Evolutionary conservation across 2,888 invertebrate genomes (phyloP).

Genomic region (Lutraria lutraria): DNA sequence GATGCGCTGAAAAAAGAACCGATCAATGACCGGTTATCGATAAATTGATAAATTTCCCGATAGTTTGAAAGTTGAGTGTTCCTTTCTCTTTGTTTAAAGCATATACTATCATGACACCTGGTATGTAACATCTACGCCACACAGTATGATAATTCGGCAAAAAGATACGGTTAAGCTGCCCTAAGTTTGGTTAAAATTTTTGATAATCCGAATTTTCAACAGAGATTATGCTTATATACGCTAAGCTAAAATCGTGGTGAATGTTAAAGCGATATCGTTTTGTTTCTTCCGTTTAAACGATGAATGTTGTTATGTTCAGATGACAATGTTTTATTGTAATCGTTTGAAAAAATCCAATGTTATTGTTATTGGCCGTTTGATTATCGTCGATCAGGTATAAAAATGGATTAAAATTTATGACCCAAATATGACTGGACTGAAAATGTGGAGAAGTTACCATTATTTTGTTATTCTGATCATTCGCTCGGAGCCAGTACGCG

Average conservation of each 20-base stretch:
- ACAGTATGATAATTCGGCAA: neutral
- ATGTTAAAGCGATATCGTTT: neutral
- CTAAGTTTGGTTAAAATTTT: neutral
- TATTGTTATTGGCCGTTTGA: neutral
- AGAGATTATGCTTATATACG: neutral
- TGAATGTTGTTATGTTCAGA: neutral
- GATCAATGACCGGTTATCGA: neutral
- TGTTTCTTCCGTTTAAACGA: neutral
- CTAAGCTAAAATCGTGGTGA: neutral
- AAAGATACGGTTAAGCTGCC: neutral
- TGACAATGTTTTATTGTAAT: neutral
- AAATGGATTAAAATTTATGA: slow-evolving; percentile 4
- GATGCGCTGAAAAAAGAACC: neutral
- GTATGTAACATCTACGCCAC: neutral
- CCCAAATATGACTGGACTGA: neutral
- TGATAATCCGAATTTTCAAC: neutral
- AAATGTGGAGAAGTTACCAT: neutral
- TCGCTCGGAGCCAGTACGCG: neutral
- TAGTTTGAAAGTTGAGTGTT: neutral
- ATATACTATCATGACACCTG: neutral
- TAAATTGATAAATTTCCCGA: neutral
- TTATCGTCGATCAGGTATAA: neutral
- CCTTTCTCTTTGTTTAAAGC: neutral
- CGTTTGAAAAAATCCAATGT: slow-evolving; percentile 1
- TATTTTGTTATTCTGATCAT: neutral